Base-by-base conservation (phyloP, 2,797 vertebrate species). In the Gymnothorax reevesii region DNA sequence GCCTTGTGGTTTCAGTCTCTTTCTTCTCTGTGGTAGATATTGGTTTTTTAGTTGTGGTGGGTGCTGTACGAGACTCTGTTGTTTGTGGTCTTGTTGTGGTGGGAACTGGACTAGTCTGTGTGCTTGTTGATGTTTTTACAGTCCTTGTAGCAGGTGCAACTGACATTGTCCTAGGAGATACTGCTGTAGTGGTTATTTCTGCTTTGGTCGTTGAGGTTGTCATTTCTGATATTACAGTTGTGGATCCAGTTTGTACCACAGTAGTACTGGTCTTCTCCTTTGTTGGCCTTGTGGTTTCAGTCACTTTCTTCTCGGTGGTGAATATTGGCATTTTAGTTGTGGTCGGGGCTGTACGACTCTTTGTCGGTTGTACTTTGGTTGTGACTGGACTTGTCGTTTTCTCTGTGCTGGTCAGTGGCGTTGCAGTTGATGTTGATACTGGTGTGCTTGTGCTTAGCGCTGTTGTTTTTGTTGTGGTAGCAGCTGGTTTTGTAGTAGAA, bases 131-230 rank as follows among this genome's bases (percentile, higher is more conserved):
- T 0, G 87, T 85, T 3, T 9, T 27, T 12, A 85, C 20, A 15
- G 25, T 2, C 25, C 7, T 69, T 22, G 7, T 4, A 69, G 7
- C 64, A 69, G 64, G 4, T n/a, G 8, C 57, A 13, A 60, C 55
- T 54, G 69, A 49, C 52, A 71, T 0, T 82, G 83, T 83, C 6
- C 17, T 79, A 17, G 49, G 2, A 0, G 69, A 1, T 15, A 42
- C 42, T 13, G 27, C 84, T 27, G 25, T 15, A 10, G 7, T 27
- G 10, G 69, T 17, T 52, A 25, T n/a, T 15, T 33, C 54, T 25
- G 85, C 20, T 62, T 57, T 33, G 2, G 49, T 10, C 66, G 79
- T 82, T 83, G 86, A 85, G 2, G 84, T 83, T n/a, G 86, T 87
- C 7, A 85, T 82, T 85, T 80, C 22, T 42, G 57, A 59, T 9